Evolutionary conservation across 2,888 invertebrate genomes (phyloP), one percentile per base, ranked within the genome.

Genomic region (Drosophila subsilvestris): DNA sequence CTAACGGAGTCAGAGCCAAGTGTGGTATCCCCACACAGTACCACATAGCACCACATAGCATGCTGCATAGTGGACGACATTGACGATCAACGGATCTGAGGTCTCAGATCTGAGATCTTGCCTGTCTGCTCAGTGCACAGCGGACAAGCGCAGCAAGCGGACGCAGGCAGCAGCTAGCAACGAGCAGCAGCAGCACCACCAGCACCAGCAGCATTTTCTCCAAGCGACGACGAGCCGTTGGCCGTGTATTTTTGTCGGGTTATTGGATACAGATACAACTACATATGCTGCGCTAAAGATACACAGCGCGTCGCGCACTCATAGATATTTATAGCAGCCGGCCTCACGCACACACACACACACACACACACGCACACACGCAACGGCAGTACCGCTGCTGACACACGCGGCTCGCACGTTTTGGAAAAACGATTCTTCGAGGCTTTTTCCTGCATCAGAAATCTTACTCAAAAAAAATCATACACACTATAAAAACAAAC

Each of bases 1-100:
- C 86, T 89, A 87, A 90, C 88, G 83, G 80, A 90, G 85, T 89
- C 87, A 88, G 89, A 90, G 89, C 90, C 90, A 89, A 84, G 78
- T 82, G 80, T 81, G 74, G 37, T n/a, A 63, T 75, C 56, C 44
- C 49, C 55, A 27, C 14, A 37, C 53, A 20, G 10, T 10, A 29
- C 10, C 32, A 12, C 32, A 29, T 29, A 29, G 29, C 27, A 27
- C 8, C 22, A 4, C 22, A 43, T 53, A 69, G 12, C 58, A 48
- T 42, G 25, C 47, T 18, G 18, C 44, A 37, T n/a, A n/a, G 37
- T 37, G 32, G 45, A 76, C 80, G 77, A 79, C 82, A 79, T 81
- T 82, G 80, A 85, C 86, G 78, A 67, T 71, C 75, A 74, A 42
- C 70, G 57, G 68, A 55, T 44, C 53, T 65, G 27, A 32, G 59